Evolutionary conservation across 2,888 invertebrate species (phyloP).

Genomic region (Meandrusa payeni): DNA sequence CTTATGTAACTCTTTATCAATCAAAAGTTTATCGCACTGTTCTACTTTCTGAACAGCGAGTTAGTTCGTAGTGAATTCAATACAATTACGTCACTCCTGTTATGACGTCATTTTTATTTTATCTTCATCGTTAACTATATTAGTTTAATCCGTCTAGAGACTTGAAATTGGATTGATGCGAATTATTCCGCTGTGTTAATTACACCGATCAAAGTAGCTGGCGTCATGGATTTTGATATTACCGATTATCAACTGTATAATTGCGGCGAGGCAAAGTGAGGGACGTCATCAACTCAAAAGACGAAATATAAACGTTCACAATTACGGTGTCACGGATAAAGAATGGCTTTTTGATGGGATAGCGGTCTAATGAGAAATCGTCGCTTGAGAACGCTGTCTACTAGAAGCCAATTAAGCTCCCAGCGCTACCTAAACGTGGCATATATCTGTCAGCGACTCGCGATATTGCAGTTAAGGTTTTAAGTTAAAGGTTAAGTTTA

Average conservation of each 20-base stretch:
- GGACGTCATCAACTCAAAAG: background rate
- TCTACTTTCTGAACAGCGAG: slow-evolving; percentile 5
- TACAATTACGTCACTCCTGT: slow-evolving; percentile 4
- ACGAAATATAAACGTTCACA: slow-evolving; percentile 1
- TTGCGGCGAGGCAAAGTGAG: background rate
- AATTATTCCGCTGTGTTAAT: no score
- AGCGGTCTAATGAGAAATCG: slow-evolving; percentile 5
- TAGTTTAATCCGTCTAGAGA: no score
- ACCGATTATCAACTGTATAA: background rate
- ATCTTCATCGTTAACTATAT: no score
- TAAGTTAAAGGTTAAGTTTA: no score
- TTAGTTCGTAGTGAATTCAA: slow-evolving; percentile 1
- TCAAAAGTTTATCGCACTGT: slow-evolving; percentile 9
- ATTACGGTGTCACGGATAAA: background rate
- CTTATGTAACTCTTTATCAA: slow-evolving; percentile 4
- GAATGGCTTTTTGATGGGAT: background rate
- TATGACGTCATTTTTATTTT: slow-evolving; percentile 11
- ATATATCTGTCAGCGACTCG: background rate
- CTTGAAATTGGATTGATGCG: no score
- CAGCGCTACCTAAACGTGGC: slow-evolving; percentile 11
- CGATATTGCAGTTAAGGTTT: slow-evolving; percentile 1
- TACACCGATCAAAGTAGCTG: no score
- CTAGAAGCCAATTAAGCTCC: background rate
- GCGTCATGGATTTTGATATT: background rate
- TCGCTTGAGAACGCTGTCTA: background rate